phyloP scores from a whole-genome alignment of 2,888 invertebrate species.

The Coenonympha glycerion region DNA sequence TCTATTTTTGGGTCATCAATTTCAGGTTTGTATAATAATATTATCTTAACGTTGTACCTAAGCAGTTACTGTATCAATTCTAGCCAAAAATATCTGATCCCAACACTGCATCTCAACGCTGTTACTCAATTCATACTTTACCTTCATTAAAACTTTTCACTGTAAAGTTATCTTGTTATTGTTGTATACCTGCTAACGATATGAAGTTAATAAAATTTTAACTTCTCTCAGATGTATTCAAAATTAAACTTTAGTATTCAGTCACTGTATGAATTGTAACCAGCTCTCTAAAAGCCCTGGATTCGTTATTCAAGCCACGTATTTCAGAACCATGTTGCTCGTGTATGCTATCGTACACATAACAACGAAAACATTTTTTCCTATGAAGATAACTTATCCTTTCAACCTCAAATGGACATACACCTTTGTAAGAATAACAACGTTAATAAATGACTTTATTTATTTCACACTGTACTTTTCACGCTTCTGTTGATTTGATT shows the following conservation, averaged over 20 bases:
- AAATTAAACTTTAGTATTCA: slow-evolving; percentile 1
- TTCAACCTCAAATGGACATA: no score
- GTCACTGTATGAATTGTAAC: background rate
- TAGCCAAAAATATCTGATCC: no score
- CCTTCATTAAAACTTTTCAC: slow-evolving; percentile 1
- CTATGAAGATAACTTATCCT: no score
- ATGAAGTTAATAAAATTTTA: background rate
- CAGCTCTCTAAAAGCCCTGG: background rate
- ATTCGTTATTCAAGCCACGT: slow-evolving; percentile 14
- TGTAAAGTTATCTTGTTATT: background rate
- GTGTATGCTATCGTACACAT: background rate
- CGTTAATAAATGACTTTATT: background rate
- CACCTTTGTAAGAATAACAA: background rate
- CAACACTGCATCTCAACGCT: no score
- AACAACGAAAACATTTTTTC: background rate
- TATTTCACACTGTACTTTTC: no score
- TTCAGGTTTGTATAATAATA: no score
- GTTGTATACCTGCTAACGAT: no score
- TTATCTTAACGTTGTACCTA: no score
- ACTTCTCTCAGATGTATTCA: background rate
- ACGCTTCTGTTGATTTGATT: no score
- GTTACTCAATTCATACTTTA: background rate
- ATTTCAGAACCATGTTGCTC: background rate
- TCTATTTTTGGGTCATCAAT: no score
- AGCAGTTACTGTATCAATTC: no score